These are phyloP conservation scores for Agapornis canus DNA, from an alignment of 2,797 vertebrate species.

Conservation along the genomic window DNA sequence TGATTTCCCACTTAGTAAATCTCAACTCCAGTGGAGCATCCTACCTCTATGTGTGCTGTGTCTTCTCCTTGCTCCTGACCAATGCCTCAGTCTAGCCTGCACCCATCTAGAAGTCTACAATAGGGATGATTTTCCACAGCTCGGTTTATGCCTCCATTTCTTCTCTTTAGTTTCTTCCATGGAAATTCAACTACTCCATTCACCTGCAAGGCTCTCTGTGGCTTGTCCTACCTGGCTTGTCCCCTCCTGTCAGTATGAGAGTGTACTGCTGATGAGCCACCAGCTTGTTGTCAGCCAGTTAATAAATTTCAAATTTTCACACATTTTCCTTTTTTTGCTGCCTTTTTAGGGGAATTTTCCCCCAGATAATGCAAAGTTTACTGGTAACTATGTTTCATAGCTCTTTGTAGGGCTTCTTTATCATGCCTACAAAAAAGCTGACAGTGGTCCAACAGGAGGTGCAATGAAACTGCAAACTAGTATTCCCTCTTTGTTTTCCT, in stretches of 20 bases:
- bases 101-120: neutral
- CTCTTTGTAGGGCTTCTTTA: neutral
- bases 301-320: neutral
- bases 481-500: neutral
- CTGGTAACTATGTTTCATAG: neutral
- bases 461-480: neutral
- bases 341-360: neutral
- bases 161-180: neutral
- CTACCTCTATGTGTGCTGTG: accelerated
- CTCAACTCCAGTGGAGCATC: neutral
- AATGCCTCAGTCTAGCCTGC: neutral
- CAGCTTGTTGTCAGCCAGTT: neutral
- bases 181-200: neutral
- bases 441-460: neutral
- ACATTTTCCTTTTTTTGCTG: neutral
- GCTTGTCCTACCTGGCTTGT: neutral
- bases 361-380: neutral
- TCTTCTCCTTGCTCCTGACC: neutral
- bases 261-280: neutral
- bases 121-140: neutral
- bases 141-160: neutral
- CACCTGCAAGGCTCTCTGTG: neutral
- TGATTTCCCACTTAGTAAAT: neutral
- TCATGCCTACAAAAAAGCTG: neutral
- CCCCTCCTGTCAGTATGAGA: neutral